Evolutionary conservation across 2,888 invertebrate genomes (phyloP), one percentile per base, ranked within the genome.

Genomic region (Nebria brevicollis): DNA sequence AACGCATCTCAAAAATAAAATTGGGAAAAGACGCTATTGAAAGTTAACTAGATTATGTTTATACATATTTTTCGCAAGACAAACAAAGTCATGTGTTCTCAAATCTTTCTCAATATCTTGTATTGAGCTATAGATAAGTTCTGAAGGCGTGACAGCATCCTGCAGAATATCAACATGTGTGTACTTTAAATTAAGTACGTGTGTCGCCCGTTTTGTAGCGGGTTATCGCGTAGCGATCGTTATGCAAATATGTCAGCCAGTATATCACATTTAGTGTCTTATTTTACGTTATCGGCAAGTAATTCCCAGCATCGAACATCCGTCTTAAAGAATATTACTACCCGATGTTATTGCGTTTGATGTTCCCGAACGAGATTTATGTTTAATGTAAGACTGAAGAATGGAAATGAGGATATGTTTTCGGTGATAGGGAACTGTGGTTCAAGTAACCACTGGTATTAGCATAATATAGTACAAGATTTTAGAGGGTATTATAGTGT

Each of bases 221-320:
- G 73, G 73, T 73, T 42, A 72, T 41, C 73, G 66, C 41, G 66
- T 20, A 41, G 25, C 66, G 68, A 72, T 65, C 80, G 80, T 80
- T 80, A 80, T 80, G 80, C 80, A 80, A 80, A 80, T 80, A 80
- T 72, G 41, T 43, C 70, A 11, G 42, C 41, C 72, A 82, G 83
- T 88, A 87, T 86, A 88, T 88, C 87, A 88, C 86, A 86, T 88
- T 87, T 87, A 87, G 87, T 87, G 86, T 86, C 85, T 84, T 85
- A 85, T 86, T 80, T 86, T 84, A 85, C 85, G 86, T 87, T 87
- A 87, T 87, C 87, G 86, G 82, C 70, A 84, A 84, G 86, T 86
- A 87, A 87, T 87, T 86, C 85, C 83, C 83, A 84, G 54, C 54
- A 54, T 54, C 74, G 85, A 85, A 85, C 86, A 87, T 87, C 86